phyloP scores from a whole-genome alignment of 2,113 vertebrate genomes.

The Bufo bufo region DNA sequence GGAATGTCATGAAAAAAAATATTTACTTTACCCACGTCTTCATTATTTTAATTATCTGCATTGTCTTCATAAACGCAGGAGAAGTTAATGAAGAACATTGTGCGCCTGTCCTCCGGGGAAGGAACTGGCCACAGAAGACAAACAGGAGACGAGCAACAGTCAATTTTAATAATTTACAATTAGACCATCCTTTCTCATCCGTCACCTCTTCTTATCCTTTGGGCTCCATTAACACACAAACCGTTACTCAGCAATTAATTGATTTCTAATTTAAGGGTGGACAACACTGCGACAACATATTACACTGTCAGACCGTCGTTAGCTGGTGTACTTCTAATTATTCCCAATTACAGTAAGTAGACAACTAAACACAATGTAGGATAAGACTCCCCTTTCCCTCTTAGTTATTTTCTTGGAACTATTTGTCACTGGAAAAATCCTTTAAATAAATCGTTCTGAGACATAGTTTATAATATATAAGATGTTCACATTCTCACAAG shows the following conservation, averaged over 20 bases:
- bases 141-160: constrained; percentile 21
- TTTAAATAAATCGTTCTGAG: not conserved
- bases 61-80: not conserved
- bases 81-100: not conserved
- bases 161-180: not conserved
- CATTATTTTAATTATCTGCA: not conserved
- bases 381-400: constrained; percentile 15
- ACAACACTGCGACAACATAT: not conserved
- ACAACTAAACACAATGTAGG: constrained; percentile 33
- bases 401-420: not conserved
- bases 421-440: constrained; percentile 26
- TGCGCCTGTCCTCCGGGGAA: not conserved
- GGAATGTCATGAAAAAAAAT: no score
- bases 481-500: constrained; percentile 22
- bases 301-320: constrained; percentile 30
- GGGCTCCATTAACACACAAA: constrained; percentile 39
- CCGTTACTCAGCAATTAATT: constrained; percentile 49
- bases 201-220: constrained; percentile 32
- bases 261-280: constrained; percentile 45
- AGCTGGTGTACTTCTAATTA: constrained; percentile 35
- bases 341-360: constrained; percentile 37
- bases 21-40: no score
- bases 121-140: not conserved
- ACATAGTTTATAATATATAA: not conserved
- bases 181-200: constrained; percentile 1